Percentiles rank a stretch among this genome's conserved stretches.
phyloP scores from a whole-genome alignment of 1,140 invertebrate species.

The Drosophila fuyamai region DNA sequence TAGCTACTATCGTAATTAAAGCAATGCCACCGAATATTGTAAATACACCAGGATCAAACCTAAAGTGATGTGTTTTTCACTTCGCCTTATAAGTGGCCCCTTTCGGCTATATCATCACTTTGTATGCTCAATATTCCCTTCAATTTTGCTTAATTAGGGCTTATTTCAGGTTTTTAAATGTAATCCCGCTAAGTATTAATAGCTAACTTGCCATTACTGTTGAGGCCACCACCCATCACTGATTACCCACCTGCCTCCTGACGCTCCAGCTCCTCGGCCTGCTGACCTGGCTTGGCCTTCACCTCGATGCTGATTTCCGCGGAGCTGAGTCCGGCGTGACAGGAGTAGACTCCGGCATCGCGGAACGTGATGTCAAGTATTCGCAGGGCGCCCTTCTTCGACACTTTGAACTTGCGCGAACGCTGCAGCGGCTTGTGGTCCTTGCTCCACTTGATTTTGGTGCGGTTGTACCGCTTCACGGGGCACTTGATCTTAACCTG shows the following conservation, averaged over 20 bases:
- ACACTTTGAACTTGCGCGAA: conserved; percentile 92
- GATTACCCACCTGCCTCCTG: conserved; percentile 79
- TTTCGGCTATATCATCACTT: too few relatives aligned
- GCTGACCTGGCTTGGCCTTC: conserved; percentile 90
- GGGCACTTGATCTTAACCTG: conserved; percentile 96
- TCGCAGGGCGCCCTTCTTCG: conserved; percentile 93
- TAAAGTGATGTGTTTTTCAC: too few relatives aligned
- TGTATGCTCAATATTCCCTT: too few relatives aligned
- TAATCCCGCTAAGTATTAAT: too few relatives aligned
- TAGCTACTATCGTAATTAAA: too few relatives aligned
- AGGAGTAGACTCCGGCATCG: conserved; percentile 93
- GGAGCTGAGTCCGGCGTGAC: conserved; percentile 90
- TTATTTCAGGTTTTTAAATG: too few relatives aligned
- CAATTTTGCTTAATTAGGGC: too few relatives aligned
- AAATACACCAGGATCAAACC: too few relatives aligned
- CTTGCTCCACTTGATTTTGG: conserved; percentile 93
- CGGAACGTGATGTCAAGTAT: conserved; percentile 91
- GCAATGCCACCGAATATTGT: too few relatives aligned
- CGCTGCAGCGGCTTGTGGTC: conserved; percentile 90
- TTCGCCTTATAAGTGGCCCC: too few relatives aligned
- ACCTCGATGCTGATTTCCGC: conserved; percentile 90
- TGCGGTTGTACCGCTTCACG: conserved; percentile 91
- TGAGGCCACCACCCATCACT: background rate
- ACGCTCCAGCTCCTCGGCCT: conserved; percentile 91
- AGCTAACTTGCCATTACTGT: too few relatives aligned